Base-by-base conservation (phyloP, 2,888 invertebrate genomes). In the Lasioglossum zephyrum region DNA sequence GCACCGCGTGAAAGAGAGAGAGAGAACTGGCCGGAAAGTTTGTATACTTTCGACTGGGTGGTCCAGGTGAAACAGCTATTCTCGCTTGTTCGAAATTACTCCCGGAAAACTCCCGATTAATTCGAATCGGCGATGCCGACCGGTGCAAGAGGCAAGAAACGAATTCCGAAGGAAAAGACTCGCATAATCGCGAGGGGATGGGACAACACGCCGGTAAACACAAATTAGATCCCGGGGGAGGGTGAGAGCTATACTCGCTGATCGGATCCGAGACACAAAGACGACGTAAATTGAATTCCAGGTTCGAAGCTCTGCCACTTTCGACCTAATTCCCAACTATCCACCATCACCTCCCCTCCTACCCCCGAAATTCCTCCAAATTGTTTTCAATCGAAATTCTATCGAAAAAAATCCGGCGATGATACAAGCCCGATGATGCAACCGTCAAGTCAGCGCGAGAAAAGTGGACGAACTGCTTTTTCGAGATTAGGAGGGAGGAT, bases 181-280 rank as follows among this genome's bases (percentile, higher is more conserved):
- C 31, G 31, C 63, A 63, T 63, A 63, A 63, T 63, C 63, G 31
- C 63, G 63, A 6, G 16, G n/a, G 11, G 3, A 2, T 31, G 63
- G 63, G 36, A 49, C 66, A 73, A 73, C 72, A 72, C 47, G 78
- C 53, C 84, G 89, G 88, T 92, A 92, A 92, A 93, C 89, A 93
- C 92, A 93, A 93, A 93, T 93, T 92, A 92, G 93, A 93, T 93
- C 90, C 88, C 81, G 90, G 88, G 92, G 93, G 92, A 91, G 92
- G 31, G 16, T 16, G 63, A 16, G 63, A 63, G 88, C 87, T 76
- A 53, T 77, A 53, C 78, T 80, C 77, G 81, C 81, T 81, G 90
- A 93, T 93, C 91, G 87, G 90, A 92, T 91, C 88, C 87, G 57
- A 76, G 74, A 86, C 89, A 92, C 92, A 93, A 93, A 93, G 92